Evolutionary conservation across 2,888 invertebrate species (phyloP), one percentile per base, ranked within the genome.

Genomic region (Sarcophaga rosellei): DNA sequence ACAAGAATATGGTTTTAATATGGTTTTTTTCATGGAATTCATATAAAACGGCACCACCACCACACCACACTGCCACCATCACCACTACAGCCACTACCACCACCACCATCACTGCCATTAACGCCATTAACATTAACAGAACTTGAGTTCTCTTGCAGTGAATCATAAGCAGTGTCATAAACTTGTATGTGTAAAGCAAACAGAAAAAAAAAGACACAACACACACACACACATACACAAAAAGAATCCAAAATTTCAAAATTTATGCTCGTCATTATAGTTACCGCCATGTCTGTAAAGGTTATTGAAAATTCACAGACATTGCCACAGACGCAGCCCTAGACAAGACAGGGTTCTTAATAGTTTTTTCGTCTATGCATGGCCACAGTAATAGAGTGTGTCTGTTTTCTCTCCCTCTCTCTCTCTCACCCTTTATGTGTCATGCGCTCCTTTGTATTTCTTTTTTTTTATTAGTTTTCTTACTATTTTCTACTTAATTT

Each of bases 301-400:
- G 77, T 81, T 77, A 76, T 85, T 81, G 59, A 75, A 84, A 81
- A 84, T 86, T 86, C 73, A 82, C 85, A 84, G 83, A 65, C 80
- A 57, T 73, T 47, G 82, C 11, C 72, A 80, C 85, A 84, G 83
- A 65, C 80, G 44, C 73, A 66, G 82, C 11, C 72, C 70, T 45
- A 78, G 62, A 79, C 66, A 77, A 79, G 85, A 72, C 85, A 83
- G 77, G 83, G 80, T 81, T 77, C 73, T 70, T 79, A 74, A 59
- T 65, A 68, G 47, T 23, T 57, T 23, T 80, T 78, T 76, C 21
- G 3, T 68, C 53, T 53, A 53, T 17, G 53, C 17, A 15, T 12
- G 12, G 15, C 20, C n/a, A 12, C 17, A 47, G 2, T 69, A 23
- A 17, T 8, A 68, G 45, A 11, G 69, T 63, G 78, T 63, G 4